A percentile compares a stretch with the other conserved stretches of the same genome.
phyloP scores from a whole-genome alignment of 2,888 invertebrate species.

The Agonum fuliginosum region DNA sequence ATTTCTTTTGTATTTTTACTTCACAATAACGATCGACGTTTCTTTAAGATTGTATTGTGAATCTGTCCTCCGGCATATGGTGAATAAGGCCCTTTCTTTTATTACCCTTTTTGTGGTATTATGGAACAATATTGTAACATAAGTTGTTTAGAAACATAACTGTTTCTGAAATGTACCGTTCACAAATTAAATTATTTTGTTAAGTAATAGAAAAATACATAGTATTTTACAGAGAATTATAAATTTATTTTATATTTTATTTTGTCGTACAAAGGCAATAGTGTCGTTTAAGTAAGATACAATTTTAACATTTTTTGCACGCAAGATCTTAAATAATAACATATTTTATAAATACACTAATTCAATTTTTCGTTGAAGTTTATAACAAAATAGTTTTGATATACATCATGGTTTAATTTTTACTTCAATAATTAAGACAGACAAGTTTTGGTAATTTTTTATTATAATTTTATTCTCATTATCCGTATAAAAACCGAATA shows the following conservation, averaged over 20 bases:
- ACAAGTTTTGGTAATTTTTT: background rate
- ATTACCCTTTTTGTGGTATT: slow-evolving; percentile 56
- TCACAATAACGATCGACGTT: slow-evolving; percentile 32
- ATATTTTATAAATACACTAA: background rate
- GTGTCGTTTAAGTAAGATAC: slow-evolving; percentile 32
- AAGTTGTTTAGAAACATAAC: slow-evolving; percentile 30
- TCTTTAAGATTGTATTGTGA: slow-evolving; percentile 40
- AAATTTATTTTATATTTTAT: slow-evolving; percentile 20
- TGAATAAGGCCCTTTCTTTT: slow-evolving; percentile 33
- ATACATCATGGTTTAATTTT: too few relatives aligned
- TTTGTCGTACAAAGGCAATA: slow-evolving; percentile 28
- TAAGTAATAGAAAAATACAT: slow-evolving; percentile 40
- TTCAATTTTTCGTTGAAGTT: background rate
- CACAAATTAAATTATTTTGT: slow-evolving; percentile 27
- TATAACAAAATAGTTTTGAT: too few relatives aligned
- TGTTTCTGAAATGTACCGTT: slow-evolving; percentile 50
- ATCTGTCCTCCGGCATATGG: slow-evolving; percentile 35
- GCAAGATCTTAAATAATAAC: slow-evolving; percentile 9
- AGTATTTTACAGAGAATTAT: slow-evolving; percentile 36
- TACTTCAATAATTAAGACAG: background rate
- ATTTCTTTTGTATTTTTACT: slow-evolving; percentile 37
- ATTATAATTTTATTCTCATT: background rate
- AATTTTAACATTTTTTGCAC: slow-evolving; percentile 34
- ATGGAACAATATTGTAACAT: slow-evolving; percentile 47
- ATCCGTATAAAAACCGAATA: background rate